Conservation (phyloP, 37 sponge, comb jelly and placozoan species). For the Aphrocallistes beatrix region DNA sequence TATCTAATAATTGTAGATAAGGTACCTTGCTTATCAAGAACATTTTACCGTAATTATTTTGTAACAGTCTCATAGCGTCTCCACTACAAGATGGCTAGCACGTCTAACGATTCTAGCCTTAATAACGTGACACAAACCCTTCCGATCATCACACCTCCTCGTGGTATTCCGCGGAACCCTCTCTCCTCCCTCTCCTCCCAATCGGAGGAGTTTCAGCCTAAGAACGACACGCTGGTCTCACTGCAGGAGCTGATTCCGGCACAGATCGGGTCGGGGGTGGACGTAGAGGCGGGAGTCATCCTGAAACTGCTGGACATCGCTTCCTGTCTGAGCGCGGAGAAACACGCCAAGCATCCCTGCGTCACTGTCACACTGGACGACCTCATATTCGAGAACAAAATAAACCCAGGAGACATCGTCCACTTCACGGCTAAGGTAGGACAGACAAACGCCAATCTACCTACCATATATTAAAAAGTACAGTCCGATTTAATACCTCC, state of each 20-base stretch:
- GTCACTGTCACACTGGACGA: constrained; percentile 34
- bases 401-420: constrained; percentile 2
- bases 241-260: constrained; percentile 4
- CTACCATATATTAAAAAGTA: no score
- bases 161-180: background rate
- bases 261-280: background rate
- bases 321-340: constrained; percentile 33
- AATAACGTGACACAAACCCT: background rate
- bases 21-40: no score
- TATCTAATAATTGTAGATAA: no score
- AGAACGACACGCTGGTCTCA: background rate
- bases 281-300: background rate
- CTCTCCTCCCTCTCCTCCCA: background rate
- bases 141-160: background rate
- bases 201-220: background rate
- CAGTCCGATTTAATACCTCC: no score
- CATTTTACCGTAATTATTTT: no score
- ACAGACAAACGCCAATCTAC: no score
- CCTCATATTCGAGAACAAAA: constrained; percentile 26
- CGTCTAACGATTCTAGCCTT: background rate
- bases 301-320: constrained; percentile 32
- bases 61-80: no score
- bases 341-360: constrained; percentile 29
- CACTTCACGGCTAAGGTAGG: constrained; percentile 9
- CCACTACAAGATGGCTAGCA: background rate